phyloP scores from a whole-genome alignment of 2,888 invertebrate species.

The Mylabris sibirica region DNA sequence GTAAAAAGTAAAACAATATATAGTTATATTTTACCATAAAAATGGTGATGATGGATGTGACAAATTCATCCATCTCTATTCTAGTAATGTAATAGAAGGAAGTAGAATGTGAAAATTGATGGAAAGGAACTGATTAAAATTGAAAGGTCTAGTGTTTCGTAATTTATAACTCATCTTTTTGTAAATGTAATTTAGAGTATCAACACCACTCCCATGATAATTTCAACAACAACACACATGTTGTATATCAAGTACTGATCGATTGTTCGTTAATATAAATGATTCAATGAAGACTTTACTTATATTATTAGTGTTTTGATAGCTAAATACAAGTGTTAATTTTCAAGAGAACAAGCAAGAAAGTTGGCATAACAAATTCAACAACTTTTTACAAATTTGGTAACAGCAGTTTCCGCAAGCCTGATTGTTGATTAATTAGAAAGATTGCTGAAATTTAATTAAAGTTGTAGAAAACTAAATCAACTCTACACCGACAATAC shows the following conservation, averaged over 20 bases:
- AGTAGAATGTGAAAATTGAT: neutral
- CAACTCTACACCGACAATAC: neutral
- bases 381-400: too few relatives aligned
- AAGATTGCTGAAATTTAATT: neutral
- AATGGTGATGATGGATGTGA: neutral
- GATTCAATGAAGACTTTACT: too few relatives aligned
- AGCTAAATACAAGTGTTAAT: neutral
- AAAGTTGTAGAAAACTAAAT: slow-evolving; percentile 1
- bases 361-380: neutral
- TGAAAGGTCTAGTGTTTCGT: slow-evolving; percentile 1
- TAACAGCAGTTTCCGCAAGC: neutral
- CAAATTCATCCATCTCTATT: neutral
- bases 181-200: neutral
- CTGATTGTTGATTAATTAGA: slow-evolving; percentile 2
- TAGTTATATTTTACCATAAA: neutral
- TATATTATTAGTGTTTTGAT: too few relatives aligned
- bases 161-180: slow-evolving; percentile 1
- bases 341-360: too few relatives aligned
- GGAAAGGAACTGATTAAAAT: slow-evolving; percentile 3
- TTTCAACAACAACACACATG: slow-evolving; percentile 5
- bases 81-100: neutral
- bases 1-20: too few relatives aligned
- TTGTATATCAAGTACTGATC: neutral
- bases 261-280: too few relatives aligned
- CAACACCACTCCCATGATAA: neutral